Evolutionary conservation across 2,888 invertebrate species (phyloP).

Genomic region (Lamellibrachia satsuma): DNA sequence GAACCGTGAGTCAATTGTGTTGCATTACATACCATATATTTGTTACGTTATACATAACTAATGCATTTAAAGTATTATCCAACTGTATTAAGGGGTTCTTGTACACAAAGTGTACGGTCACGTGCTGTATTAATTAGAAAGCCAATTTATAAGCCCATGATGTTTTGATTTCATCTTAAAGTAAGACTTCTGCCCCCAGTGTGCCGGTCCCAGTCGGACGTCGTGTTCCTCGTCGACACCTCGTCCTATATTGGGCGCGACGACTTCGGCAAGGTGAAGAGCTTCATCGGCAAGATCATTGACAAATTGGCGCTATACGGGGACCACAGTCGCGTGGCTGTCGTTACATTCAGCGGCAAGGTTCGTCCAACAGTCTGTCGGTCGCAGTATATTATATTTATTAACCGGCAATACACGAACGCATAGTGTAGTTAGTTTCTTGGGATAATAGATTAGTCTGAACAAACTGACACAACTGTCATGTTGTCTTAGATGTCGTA

Average conservation of each 20-base stretch:
- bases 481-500: too few relatives aligned
- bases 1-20: slow-evolving; percentile 28
- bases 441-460: too few relatives aligned
- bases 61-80: not conserved
- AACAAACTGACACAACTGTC: too few relatives aligned
- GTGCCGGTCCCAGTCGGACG: slow-evolving; percentile 36
- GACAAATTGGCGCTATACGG: slow-evolving; percentile 36
- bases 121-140: too few relatives aligned
- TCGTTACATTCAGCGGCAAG: slow-evolving; percentile 37
- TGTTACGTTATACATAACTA: not conserved
- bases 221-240: slow-evolving; percentile 36
- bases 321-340: slow-evolving; percentile 37
- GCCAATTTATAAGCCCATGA: too few relatives aligned
- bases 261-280: slow-evolving; percentile 34
- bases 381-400: not conserved
- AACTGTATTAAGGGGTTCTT: too few relatives aligned
- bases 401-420: not conserved
- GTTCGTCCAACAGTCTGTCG: not conserved
- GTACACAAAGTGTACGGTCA: too few relatives aligned
- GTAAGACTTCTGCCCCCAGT: slow-evolving; percentile 22
- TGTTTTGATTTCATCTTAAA: too few relatives aligned
- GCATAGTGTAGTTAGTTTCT: too few relatives aligned
- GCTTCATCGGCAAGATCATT: slow-evolving; percentile 34
- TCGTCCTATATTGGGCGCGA: slow-evolving; percentile 31
- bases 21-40: not conserved